Base-by-base conservation (phyloP, 1,140 invertebrate species). In the Lepidurus packardi region DNA sequence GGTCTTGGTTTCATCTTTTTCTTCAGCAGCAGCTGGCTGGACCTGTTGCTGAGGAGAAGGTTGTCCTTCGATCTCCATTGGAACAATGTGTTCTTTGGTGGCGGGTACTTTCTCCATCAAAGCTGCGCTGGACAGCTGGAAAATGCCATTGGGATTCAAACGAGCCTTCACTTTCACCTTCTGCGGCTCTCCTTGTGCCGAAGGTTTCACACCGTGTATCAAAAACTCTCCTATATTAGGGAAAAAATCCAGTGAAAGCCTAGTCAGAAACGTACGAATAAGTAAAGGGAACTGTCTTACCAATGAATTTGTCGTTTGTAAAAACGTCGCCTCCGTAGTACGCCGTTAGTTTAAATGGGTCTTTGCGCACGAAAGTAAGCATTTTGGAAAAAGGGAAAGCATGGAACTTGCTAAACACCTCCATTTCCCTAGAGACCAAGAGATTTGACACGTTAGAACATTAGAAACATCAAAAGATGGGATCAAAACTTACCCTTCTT, bases 151-250 rank as follows among this genome's bases (percentile, higher is more conserved):
- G 16, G 93, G 87, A 86, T 98, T 98, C 24, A 99, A 88, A 80
- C 96, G 88, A 7, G 96, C 94, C 87, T 98, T 99, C 0, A 99
- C 91, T 85, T 98, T 98, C 0, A 99, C 92, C 86, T 98, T 98
- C 74, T 94, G 91, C 42, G 90, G 90, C 82, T 95, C 94, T 7
- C 95, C 96, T 81, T 95, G 93, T n/a, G 91, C 82, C 53, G 90
- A 90, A 74, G 94, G 93, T 81, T 92, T 91, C 0, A 98, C 91
- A 83, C 96, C 93, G 78, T 91, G 91, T 34, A 98, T 90, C 21
- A 89, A 88, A 88, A 93, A 98, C 77, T 89, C 87, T 79, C 93
- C 93, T 95, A 84, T 13, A 81, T 73, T n/a, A 25, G 73, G 42
- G 43, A 43, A 77, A 78, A 11, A 25, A 10, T 11, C n/a, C 24